Conservation (phyloP, 2,888 invertebrate genomes). For the Noctua pronuba region DNA sequence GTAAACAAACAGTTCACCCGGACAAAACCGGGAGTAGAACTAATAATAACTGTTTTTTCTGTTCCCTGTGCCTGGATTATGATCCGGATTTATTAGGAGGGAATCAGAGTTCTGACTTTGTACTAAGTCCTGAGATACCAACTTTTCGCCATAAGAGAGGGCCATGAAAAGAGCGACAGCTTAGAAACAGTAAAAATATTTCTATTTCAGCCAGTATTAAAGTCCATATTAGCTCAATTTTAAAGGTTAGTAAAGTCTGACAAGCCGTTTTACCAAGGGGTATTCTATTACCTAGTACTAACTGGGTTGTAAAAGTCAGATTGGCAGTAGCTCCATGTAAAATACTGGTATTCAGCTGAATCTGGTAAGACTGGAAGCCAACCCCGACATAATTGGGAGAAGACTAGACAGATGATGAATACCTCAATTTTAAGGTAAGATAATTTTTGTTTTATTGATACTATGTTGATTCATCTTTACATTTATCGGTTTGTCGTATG, state of each 20-base stretch:
- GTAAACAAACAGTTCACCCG: background rate
- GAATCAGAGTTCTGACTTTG: conserved; percentile 34
- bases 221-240: background rate
- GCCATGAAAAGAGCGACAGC: conserved; percentile 26
- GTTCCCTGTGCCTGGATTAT: conserved; percentile 2
- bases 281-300: no score
- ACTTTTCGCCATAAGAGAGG: conserved; percentile 59
- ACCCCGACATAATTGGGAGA: no score
- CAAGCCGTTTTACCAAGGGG: no score
- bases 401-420: background rate
- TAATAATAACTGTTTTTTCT: conserved; percentile 17
- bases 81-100: conserved; percentile 36
- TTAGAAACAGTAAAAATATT: background rate
- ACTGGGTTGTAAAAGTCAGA: no score
- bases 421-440: background rate
- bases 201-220: background rate
- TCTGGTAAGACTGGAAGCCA: no score
- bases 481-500: background rate
- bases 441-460: background rate
- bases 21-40: background rate
- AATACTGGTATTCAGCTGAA: no score
- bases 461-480: background rate
- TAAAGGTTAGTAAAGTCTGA: no score
- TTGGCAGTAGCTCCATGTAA: no score
- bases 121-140: conserved; percentile 59